Percentiles rank a stretch among this genome's conserved stretches.
Evolutionary conservation across 2,113 vertebrate species (phyloP).

Genomic region (Marcusenius ussheri): DNA sequence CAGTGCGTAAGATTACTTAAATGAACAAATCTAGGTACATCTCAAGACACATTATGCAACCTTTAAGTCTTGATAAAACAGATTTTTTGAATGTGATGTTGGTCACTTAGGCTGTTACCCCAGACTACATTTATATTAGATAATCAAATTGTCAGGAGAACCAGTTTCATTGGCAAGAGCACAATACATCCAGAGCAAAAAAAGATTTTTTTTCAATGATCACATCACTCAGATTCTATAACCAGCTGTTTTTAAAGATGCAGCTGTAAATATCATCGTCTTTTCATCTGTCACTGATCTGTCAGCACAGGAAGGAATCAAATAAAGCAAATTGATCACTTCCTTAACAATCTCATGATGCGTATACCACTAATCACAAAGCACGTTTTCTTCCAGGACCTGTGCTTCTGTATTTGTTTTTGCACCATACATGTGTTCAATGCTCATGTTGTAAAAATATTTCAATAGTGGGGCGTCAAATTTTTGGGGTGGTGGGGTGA

Average conservation of each 20-base stretch:
- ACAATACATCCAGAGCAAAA: neutral
- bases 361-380: neutral
- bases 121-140: neutral
- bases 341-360: neutral
- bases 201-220: neutral
- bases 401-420: neutral
- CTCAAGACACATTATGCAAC: neutral
- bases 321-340: neutral
- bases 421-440: neutral
- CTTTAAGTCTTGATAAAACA: neutral
- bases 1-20: neutral
- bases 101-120: neutral
- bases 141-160: neutral
- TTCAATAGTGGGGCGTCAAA: neutral
- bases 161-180: neutral
- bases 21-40: neutral
- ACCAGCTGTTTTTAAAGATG: neutral
- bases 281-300: neutral
- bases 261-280: neutral
- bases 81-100: neutral
- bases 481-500: neutral
- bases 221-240: neutral
- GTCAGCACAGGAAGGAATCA: neutral
- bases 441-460: neutral
- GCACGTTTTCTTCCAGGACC: neutral